These are phyloP conservation scores for Lagopus leucura DNA, from an alignment of 2,113 vertebrate genomes.

Conservation along the genomic window DNA sequence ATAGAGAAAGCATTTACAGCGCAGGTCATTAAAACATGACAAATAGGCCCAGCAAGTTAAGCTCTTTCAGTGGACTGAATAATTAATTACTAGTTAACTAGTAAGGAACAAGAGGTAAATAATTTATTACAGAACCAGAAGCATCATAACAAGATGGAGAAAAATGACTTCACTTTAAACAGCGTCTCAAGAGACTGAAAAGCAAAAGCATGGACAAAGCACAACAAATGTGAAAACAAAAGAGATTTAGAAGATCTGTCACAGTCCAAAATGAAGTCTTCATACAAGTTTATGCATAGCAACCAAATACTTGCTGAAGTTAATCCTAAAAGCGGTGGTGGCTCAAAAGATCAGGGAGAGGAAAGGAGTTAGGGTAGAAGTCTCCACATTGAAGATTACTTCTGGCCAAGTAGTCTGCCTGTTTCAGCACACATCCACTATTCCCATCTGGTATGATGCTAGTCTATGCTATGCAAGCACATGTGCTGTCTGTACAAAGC, in stretches of 20 bases:
- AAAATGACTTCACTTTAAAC: constrained; percentile 9
- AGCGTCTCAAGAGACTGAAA: neutral
- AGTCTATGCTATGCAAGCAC: neutral
- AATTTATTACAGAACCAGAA: constrained; percentile 28
- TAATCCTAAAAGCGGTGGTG: neutral
- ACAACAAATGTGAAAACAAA: neutral
- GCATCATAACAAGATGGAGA: neutral
- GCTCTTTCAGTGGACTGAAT: constrained; percentile 1
- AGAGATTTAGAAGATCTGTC: neutral
- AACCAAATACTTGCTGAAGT: neutral
- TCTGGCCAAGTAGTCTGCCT: neutral
- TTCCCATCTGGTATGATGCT: neutral
- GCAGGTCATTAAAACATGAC: constrained; percentile 28
- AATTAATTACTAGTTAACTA: constrained; percentile 32
- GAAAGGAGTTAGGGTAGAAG: neutral
- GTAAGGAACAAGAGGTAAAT: neutral
- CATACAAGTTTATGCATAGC: neutral
- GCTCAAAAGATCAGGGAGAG: neutral
- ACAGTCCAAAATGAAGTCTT: neutral
- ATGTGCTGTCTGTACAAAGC: neutral
- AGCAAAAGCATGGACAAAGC: neutral
- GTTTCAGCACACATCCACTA: neutral
- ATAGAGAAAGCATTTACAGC: neutral
- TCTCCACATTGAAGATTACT: neutral
- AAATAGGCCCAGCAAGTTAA: constrained; percentile 22